phyloP scores from a whole-genome alignment of 2,888 invertebrate species.

The Drosophila acutilabella region DNA sequence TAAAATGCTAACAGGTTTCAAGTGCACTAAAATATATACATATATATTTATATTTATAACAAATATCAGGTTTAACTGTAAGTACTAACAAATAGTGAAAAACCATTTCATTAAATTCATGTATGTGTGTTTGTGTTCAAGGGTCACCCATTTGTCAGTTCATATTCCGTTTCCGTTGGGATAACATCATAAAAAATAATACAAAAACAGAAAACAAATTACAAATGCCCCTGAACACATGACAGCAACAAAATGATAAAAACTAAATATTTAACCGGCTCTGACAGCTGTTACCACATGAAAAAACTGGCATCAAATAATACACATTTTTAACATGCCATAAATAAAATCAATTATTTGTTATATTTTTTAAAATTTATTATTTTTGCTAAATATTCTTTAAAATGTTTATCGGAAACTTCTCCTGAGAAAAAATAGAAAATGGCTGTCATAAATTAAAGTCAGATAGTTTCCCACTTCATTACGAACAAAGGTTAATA shows the following conservation, averaged over 20 bases:
- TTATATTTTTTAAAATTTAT: slow-evolving; percentile 56
- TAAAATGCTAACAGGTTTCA: background rate
- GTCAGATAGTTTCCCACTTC: slow-evolving; percentile 29
- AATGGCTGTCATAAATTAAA: slow-evolving; percentile 30
- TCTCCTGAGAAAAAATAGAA: background rate
- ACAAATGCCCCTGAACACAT: slow-evolving; percentile 4
- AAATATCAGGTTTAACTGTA: slow-evolving; percentile 51
- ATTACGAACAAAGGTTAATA: slow-evolving; percentile 37
- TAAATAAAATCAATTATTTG: slow-evolving; percentile 58
- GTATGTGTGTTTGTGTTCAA: slow-evolving; percentile 14
- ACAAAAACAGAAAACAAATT: slow-evolving; percentile 26
- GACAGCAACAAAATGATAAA: slow-evolving; percentile 5
- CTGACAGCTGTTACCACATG: slow-evolving; percentile 19
- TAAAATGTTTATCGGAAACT: slow-evolving; percentile 26
- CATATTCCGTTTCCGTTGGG: slow-evolving; percentile 21
- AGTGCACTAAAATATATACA: slow-evolving; percentile 1
- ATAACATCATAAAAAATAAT: slow-evolving; percentile 30
- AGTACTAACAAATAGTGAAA: slow-evolving; percentile 48
- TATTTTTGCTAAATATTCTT: slow-evolving; percentile 32
- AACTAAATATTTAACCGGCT: slow-evolving; percentile 11
- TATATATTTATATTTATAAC: slow-evolving; percentile 7
- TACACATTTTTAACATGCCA: slow-evolving; percentile 36
- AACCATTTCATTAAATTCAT: slow-evolving; percentile 17
- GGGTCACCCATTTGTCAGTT: slow-evolving; percentile 38
- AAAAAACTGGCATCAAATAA: slow-evolving; percentile 38